Evolutionary conservation across 2,113 vertebrate species (phyloP), one percentile per base, ranked within the genome.

Genomic region (Trematocara marginatum): DNA sequence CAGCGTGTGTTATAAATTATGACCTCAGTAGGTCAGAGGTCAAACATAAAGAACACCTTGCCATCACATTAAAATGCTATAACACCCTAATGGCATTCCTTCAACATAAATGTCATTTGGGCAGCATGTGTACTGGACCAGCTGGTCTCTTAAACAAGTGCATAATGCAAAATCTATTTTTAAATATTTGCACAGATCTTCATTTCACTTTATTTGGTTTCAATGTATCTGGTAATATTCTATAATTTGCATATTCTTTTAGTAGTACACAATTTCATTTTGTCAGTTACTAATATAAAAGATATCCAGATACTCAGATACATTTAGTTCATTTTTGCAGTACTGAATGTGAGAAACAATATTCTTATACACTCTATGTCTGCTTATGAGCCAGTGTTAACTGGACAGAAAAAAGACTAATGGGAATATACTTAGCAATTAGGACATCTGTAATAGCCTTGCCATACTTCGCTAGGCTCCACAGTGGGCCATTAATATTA

Each of bases 11-110:
- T 7, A 57, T 91, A 92, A 92, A 93, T 92, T 71, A 94, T 92
- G 84, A 59, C 87, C 87, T 90, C 86, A 26, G 80, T 18, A 89
- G 94, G 92, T 94, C 93, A 93, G 71, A 92, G 94, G 93, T 94
- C 92, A 92, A 83, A 80, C 71, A 81, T 90, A 86, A 91, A 90
- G 76, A 89, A 87, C 10, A 81, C 23, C 83, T 49, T 15, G 1
- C 87, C 61, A 76, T 89, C 84, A 45, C 83, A 92, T 94, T 93
- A 94, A 93, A 92, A 88, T 52, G 83, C 94, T 45, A 89, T 95
- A 86, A 95, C 61, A 47, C 26, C 38, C 80, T 88, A 85, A 92
- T 90, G 76, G 86, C 35, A 38, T 82, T 91, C 59, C 38, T 86
- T 83, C 47, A 56, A 84, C 51, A 76, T 71, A 66, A 87, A 87